Evolutionary conservation across 2,888 invertebrate species (phyloP).

Genomic region (Mantis religiosa): DNA sequence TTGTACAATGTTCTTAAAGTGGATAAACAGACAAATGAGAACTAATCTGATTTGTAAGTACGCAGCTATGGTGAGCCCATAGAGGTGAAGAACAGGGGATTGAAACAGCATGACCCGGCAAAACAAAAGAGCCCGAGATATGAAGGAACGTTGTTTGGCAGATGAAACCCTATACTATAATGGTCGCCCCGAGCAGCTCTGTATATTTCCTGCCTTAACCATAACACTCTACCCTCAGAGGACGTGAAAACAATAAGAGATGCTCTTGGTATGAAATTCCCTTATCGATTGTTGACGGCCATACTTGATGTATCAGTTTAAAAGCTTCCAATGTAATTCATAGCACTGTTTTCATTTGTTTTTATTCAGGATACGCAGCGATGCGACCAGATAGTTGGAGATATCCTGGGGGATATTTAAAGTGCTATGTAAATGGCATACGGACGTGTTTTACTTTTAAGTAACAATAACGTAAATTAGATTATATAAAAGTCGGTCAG

Average conservation of each 20-base stretch:
- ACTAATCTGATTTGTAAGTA: no score
- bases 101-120: no score
- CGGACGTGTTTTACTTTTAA: no score
- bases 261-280: neutral
- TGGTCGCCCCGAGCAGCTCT: neutral
- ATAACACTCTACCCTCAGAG: neutral
- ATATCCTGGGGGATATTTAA: no score
- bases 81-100: no score
- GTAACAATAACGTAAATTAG: no score
- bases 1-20: no score
- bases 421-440: no score
- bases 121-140: neutral
- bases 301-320: neutral
- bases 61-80: no score
- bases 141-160: neutral
- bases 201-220: neutral
- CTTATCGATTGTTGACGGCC: neutral
- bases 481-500: no score
- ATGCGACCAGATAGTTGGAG: no score
- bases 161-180: constrained; percentile 1
- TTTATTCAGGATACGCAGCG: neutral
- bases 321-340: neutral
- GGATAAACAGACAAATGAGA: no score
- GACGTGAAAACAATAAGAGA: neutral
- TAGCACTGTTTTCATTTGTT: neutral